These are phyloP conservation scores for Melanerpes formicivorus DNA, from an alignment of 2,113 vertebrate genomes.

Conservation along the genomic window DNA sequence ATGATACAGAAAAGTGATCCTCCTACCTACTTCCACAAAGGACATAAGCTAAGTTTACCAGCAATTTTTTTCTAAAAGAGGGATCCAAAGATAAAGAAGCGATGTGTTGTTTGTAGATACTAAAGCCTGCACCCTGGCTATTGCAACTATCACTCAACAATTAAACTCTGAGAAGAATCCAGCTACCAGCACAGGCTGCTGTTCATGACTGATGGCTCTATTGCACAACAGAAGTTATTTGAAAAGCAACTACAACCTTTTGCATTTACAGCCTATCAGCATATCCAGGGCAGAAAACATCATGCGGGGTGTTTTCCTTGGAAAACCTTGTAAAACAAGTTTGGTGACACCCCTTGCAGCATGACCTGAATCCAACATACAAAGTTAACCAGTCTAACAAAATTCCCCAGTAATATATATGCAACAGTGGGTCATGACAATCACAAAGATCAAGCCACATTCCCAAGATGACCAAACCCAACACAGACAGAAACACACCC, in stretches of 20 bases:
- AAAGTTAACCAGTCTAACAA: conserved; percentile 4
- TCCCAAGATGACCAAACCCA: background rate
- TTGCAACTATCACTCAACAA: background rate
- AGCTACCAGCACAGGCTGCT: background rate
- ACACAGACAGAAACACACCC: background rate
- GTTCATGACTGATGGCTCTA: background rate
- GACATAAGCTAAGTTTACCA: background rate
- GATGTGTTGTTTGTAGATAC: background rate
- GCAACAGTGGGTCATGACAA: background rate
- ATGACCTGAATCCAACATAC: background rate
- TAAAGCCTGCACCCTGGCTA: background rate
- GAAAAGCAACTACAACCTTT: background rate
- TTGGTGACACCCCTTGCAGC: background rate
- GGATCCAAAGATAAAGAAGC: background rate
- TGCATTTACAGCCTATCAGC: background rate
- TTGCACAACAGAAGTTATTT: background rate
- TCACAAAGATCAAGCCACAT: background rate
- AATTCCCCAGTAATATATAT: background rate
- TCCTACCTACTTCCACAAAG: background rate
- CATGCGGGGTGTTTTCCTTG: background rate
- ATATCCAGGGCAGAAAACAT: background rate
- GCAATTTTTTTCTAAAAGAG: background rate
- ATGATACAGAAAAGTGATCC: background rate
- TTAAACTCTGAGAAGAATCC: background rate
- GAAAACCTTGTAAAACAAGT: conserved; percentile 59